Evolutionary conservation across 64 coral and sea anemone species (phyloP).

Genomic region (Pocillopora verrucosa): DNA sequence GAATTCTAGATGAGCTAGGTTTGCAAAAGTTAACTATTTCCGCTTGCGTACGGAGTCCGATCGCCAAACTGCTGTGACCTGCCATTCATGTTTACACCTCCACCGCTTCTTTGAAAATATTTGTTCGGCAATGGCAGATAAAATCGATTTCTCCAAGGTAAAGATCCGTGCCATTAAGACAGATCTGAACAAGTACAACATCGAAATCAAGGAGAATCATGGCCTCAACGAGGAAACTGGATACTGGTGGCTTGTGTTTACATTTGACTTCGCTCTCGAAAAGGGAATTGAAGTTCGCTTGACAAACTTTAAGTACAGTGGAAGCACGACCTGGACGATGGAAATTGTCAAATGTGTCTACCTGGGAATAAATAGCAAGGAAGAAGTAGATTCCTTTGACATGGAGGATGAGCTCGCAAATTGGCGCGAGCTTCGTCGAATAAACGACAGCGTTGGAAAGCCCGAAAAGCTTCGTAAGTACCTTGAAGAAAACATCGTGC

Average conservation of each 20-base stretch:
- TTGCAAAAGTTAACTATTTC: too few species aligned
- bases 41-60: too few species aligned
- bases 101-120: too few species aligned
- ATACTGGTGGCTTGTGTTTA: constrained; percentile 80
- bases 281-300: constrained; percentile 70
- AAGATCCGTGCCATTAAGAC: background rate
- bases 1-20: too few species aligned
- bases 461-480: constrained; percentile 65
- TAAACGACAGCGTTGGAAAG: constrained; percentile 42
- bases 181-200: constrained; percentile 57
- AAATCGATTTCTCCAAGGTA: constrained; percentile 52
- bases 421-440: constrained; percentile 44
- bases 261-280: constrained; percentile 70
- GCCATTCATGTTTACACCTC: too few species aligned
- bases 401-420: constrained; percentile 78
- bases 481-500: constrained; percentile 77
- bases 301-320: constrained; percentile 73
- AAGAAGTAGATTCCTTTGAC: constrained; percentile 80
- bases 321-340: constrained; percentile 51
- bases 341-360: constrained; percentile 80
- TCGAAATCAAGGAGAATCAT: constrained; percentile 58
- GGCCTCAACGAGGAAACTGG: constrained; percentile 59
- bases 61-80: too few species aligned
- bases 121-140: background rate
- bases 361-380: constrained; percentile 40